Evolutionary conservation across 2,113 vertebrate genomes (phyloP).

Genomic region (Ploceus nigricollis): DNA sequence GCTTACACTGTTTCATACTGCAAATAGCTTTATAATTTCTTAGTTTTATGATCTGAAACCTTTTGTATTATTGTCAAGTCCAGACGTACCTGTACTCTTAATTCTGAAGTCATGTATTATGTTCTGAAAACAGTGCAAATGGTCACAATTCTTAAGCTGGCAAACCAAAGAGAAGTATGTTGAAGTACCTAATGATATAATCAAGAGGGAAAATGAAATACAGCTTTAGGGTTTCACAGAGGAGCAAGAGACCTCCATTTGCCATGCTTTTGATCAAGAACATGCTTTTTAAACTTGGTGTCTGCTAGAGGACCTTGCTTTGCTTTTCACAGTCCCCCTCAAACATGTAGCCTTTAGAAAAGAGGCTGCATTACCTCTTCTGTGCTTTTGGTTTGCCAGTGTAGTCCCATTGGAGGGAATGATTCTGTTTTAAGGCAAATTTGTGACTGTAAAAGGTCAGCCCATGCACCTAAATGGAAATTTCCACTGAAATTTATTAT

Average conservation of each 20-base stretch:
- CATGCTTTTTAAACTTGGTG: not conserved
- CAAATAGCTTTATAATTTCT: not conserved
- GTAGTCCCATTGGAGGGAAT: not conserved
- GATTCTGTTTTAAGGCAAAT: not conserved
- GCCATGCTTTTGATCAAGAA: not conserved
- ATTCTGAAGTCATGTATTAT: not conserved
- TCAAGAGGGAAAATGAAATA: not conserved
- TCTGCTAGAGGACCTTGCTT: not conserved
- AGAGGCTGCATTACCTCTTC: not conserved
- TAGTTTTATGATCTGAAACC: not conserved
- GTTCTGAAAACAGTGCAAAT: not conserved
- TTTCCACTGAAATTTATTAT: not conserved
- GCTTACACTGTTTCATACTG: not conserved
- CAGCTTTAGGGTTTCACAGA: not conserved
- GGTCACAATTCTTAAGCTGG: not conserved
- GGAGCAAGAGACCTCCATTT: not conserved
- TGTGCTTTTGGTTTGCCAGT: not conserved
- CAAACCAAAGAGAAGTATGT: not conserved
- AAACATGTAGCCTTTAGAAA: not conserved
- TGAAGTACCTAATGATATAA: not conserved
- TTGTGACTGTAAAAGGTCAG: rapidly evolving
- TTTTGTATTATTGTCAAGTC: not conserved
- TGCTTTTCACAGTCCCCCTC: not conserved
- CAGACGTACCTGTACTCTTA: not conserved
- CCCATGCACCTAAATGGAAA: not conserved